Conservation (phyloP, 2,797 vertebrate species). For the Morus bassanus region DNA sequence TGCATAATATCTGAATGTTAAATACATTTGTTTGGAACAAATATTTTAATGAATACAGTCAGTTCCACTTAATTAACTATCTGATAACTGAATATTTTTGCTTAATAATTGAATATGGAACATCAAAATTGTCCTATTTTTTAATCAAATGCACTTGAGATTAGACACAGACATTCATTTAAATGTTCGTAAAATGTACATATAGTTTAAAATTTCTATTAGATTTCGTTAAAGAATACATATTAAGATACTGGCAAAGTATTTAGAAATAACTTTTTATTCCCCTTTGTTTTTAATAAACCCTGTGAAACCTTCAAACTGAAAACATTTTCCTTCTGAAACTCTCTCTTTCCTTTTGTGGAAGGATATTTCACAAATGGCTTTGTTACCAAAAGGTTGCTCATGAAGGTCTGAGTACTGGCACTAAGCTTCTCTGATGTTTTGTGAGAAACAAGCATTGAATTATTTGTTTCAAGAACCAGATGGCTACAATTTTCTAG, state of each 20-base stretch:
- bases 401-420: neutral
- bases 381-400: slow-evolving; percentile 13
- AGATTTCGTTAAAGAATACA: slow-evolving; percentile 65
- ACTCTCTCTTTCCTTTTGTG: neutral
- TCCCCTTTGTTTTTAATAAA: slow-evolving; percentile 46
- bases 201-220: slow-evolving; percentile 66
- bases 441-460: neutral
- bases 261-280: slow-evolving; percentile 24
- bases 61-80: slow-evolving; percentile 90
- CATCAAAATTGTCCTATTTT: slow-evolving; percentile 78
- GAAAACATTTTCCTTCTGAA: slow-evolving; percentile 49
- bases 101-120: slow-evolving; percentile 86
- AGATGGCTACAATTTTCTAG: neutral
- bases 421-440: neutral
- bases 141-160: slow-evolving; percentile 75
- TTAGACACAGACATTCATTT: slow-evolving; percentile 71
- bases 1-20: slow-evolving; percentile 97
- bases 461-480: neutral
- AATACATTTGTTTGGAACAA: slow-evolving; percentile 95
- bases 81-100: slow-evolving; percentile 86
- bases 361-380: neutral
- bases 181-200: slow-evolving; percentile 69
- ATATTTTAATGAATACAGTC: slow-evolving; percentile 89
- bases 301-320: slow-evolving; percentile 10
- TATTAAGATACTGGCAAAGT: slow-evolving; percentile 42